A percentile compares a stretch with the other conserved stretches of the same genome.
Evolutionary conservation across 2,797 vertebrate species (phyloP).

Genomic region (Echiichthys vipera): DNA sequence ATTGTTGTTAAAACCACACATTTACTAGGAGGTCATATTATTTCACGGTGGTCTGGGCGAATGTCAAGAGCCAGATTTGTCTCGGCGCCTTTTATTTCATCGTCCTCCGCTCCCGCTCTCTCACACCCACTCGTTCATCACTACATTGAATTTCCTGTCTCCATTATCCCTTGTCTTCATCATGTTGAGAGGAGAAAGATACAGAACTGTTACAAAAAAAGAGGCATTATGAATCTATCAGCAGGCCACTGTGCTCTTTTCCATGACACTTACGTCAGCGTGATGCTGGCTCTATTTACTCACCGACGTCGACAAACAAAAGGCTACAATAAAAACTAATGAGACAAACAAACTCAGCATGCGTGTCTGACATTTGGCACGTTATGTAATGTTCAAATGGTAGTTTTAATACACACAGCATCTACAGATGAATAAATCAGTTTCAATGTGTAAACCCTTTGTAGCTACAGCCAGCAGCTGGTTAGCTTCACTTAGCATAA

Average conservation of each 20-base stretch:
- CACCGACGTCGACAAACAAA: constrained; percentile 5
- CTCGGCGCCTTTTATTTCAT: background rate
- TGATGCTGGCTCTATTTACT: constrained; percentile 37
- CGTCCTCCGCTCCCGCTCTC: background rate
- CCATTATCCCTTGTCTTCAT: background rate
- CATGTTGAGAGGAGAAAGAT: background rate
- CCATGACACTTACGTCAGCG: constrained; percentile 13
- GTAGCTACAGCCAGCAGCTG: background rate
- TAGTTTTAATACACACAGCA: background rate
- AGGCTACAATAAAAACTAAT: constrained; percentile 6
- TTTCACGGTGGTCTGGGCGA: background rate
- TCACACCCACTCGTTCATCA: background rate
- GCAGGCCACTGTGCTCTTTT: background rate
- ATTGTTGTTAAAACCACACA: background rate
- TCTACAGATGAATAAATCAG: background rate
- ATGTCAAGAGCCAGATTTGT: too few relatives aligned
- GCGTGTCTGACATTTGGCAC: constrained; percentile 4
- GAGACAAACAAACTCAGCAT: constrained; percentile 17
- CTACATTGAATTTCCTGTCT: background rate
- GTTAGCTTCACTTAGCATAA: background rate
- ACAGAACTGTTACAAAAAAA: background rate
- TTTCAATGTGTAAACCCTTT: background rate
- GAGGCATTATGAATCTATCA: background rate
- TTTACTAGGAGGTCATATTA: background rate
- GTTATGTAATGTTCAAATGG: background rate